Evolutionary conservation across 2,888 invertebrate genomes (phyloP), one percentile per base, ranked within the genome.

Genomic region (Zygothrica quintamaculata): DNA sequence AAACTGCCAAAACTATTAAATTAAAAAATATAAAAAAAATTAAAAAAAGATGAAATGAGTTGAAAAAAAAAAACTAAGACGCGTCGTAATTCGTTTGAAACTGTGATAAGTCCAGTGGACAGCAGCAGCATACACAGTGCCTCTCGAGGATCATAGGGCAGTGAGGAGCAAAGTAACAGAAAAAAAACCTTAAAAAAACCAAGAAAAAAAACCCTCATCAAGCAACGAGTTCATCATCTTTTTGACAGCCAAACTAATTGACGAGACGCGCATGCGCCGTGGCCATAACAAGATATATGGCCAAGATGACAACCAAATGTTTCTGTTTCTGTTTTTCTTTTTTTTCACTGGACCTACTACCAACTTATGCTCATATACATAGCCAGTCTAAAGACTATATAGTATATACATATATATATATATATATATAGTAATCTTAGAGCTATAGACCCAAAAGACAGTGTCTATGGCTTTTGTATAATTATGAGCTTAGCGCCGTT

Each of bases 231-330:
- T 88, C 88, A 86, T 87, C 89, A 88, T 88, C 88, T 88, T 88
- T 89, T 74, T 89, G 89, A 89, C 89, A 89, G 88, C 88, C 87
- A 88, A 84, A 79, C 89, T 89, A 89, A 88, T 88, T 89, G 88
- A 89, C 85, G 79, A 88, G 87, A 88, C 84, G 86, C 79, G 76
- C 81, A 68, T 75, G 81, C 72, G 74, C 69, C 87, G 72, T 58
- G 80, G 70, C 86, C 62, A 80, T 77, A 84, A 80, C 81, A 84
- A 81, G 81, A 77, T 77, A 67, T 77, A 77, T 68, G 84, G 70
- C 74, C 82, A 72, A 79, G 78, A 84, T 84, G 78, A 79, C 78
- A 79, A 79, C 81, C 84, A 60, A 84, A 61, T 52, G 56, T 43
- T 40, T 37, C 13, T n/a, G n/a, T n/a, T n/a, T n/a, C n/a, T n/a